Evolutionary conservation across 2,888 invertebrate species (phyloP), one percentile per base, ranked within the genome.

Genomic region (Rotaria magnacalcarata): DNA sequence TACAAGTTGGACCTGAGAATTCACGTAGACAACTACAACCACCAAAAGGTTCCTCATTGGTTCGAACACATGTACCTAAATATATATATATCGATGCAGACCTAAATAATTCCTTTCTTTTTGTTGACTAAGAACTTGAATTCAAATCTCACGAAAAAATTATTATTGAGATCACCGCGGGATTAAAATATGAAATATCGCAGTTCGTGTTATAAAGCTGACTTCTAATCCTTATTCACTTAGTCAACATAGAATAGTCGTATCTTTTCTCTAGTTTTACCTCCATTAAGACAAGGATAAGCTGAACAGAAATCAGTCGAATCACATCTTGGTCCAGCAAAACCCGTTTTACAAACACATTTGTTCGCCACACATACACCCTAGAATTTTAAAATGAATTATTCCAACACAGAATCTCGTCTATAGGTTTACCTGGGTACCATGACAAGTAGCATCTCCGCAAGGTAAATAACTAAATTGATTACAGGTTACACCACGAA

Each of bases 321-420:
- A 80, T 80, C 80, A 80, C 80, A 80, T 80, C 80, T 21, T 14
- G 80, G 80, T 47, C 80, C 80, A 47, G 80, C 80, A 80, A 47
- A 80, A 10, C 80, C 80, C 21, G 47, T 11, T 80, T 80, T 80
- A 47, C 80, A 80, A 4, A 80, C n/a, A n/a, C 80, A 80, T 47
- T 80, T n/a, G 47, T 80, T 80, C 1, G 24, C 43, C 10, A 24
- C n/a, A n/a, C 80, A 80, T 2, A n/a, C 8, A 80, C 80, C 80
- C 80, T 80, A 47, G 21, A 41, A 14, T 43, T 43, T 14, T 6
- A n/a, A 24, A 80, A 52, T 5, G 16, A 52, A 52, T 16, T 52
- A 16, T 16, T 16, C 14, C 16, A 52, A 52, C 3, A 52, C 52
- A 52, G 52, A 52, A 52, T 14, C 14, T 2, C 8, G 14, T 47